Evolutionary conservation across 1,140 invertebrate species (phyloP).

Genomic region (Drosophila burlai): DNA sequence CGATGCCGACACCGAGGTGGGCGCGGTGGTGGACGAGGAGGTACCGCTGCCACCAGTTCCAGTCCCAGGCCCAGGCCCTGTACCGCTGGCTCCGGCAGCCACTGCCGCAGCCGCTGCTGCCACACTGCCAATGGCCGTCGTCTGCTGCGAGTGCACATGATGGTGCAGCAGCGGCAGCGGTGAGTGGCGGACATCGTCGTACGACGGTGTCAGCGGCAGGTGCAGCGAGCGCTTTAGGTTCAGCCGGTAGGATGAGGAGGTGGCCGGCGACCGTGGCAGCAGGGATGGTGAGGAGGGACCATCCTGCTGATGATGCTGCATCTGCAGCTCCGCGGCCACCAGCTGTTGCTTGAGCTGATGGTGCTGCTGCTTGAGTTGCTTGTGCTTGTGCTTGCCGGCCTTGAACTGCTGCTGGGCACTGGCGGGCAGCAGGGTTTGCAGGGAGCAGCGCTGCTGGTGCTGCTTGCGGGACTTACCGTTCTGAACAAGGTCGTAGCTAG

Average conservation of each 20-base stretch:
- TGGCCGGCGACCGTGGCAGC: slow-evolving; percentile 69
- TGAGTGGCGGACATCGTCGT: slow-evolving; percentile 78
- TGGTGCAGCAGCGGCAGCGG: slow-evolving; percentile 80
- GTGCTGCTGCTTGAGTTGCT: slow-evolving; percentile 78
- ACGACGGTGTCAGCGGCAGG: slow-evolving; percentile 80
- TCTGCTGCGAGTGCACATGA: slow-evolving; percentile 71
- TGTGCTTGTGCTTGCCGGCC: slow-evolving; percentile 68
- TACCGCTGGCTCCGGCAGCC: slow-evolving; percentile 30
- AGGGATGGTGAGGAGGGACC: slow-evolving; percentile 66
- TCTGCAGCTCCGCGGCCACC: slow-evolving; percentile 48
- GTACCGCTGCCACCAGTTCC: slow-evolving; percentile 45
- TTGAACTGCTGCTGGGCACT: slow-evolving; percentile 79
- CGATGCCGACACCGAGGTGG: slow-evolving; percentile 62
- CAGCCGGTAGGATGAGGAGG: slow-evolving; percentile 76
- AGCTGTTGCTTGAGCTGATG: slow-evolving; percentile 56
- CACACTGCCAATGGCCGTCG: slow-evolving; percentile 68
- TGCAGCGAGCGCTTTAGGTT: slow-evolving; percentile 80
- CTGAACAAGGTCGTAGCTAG: slow-evolving; percentile 85
- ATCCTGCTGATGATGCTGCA: slow-evolving; percentile 34
- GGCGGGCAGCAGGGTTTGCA: slow-evolving; percentile 79
- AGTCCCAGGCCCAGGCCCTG: slow-evolving; percentile 1
- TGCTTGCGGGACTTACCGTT: slow-evolving; percentile 84
- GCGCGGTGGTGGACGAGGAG: slow-evolving; percentile 66
- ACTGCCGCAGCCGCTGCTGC: slow-evolving; percentile 50
- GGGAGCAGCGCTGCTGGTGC: slow-evolving; percentile 81